Evolutionary conservation across 2,888 invertebrate species (phyloP).

Genomic region (Micoletzkya japonica): DNA sequence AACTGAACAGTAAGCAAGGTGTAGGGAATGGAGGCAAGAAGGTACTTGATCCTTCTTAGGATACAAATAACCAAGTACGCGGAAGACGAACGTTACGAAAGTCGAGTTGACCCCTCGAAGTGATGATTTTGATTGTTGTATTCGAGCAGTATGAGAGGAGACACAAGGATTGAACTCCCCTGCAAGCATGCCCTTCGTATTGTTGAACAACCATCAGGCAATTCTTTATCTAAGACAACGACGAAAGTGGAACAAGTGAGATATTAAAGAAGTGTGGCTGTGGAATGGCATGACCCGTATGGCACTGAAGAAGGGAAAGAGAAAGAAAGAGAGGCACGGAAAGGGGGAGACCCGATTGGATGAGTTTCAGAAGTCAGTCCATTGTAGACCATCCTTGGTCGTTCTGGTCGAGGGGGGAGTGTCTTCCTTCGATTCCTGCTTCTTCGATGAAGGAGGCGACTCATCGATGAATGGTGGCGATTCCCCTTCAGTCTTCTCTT

Average conservation of each 20-base stretch:
- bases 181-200: neutral
- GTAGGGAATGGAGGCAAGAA: neutral
- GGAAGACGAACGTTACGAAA: slow-evolving; percentile 9
- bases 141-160: slow-evolving; percentile 8
- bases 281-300: neutral
- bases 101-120: slow-evolving; percentile 20
- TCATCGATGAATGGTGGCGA: slow-evolving; percentile 56
- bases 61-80: neutral
- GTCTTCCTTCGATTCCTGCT: neutral
- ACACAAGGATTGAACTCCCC: slow-evolving; percentile 8
- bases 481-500: neutral
- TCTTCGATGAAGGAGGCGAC: slow-evolving; percentile 40
- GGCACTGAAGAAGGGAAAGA: neutral
- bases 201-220: neutral
- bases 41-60: neutral
- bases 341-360: slow-evolving; percentile 1
- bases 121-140: slow-evolving; percentile 15
- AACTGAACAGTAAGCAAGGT: slow-evolving; percentile 1
- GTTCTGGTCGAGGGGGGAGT: slow-evolving; percentile 2
- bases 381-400: slow-evolving; percentile 18
- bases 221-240: neutral
- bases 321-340: slow-evolving; percentile 2
- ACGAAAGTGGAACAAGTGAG: neutral
- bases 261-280: neutral
- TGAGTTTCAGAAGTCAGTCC: slow-evolving; percentile 27